A percentile compares a stretch with the other conserved stretches of the same genome.
Conservation (phyloP, 2,797 vertebrate species). For the Nannoperca obscura region DNA sequence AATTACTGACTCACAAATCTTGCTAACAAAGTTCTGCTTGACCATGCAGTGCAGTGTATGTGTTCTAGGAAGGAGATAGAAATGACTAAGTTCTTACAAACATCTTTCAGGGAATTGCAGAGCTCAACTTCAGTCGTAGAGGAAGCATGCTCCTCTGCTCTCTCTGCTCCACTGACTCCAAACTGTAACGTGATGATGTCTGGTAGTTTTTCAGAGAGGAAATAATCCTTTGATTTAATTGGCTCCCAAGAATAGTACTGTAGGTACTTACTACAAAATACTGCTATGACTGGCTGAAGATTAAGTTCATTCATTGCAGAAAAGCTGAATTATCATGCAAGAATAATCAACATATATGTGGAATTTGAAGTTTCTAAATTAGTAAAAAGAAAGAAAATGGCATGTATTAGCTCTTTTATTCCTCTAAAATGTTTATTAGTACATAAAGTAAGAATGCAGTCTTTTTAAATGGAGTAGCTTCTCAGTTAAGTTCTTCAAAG, state of each 20-base stretch:
- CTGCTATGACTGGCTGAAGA: neutral
- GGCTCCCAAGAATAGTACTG: conserved; percentile 2
- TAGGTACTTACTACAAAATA: neutral
- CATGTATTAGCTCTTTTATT: neutral
- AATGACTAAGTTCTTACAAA: conserved; percentile 33
- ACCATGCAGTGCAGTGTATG: neutral
- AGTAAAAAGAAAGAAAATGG: neutral
- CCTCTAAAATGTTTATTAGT: neutral
- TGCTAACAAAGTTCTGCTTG: neutral
- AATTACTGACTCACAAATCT: neutral
- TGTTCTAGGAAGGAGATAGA: conserved; percentile 50
- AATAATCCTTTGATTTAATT: conserved; percentile 45
- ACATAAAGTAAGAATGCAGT: neutral
- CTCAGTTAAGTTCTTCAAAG: neutral
- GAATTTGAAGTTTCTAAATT: neutral
- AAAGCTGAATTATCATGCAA: neutral
- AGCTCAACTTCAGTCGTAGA: conserved; percentile 38
- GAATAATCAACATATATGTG: neutral
- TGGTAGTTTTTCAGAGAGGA: conserved; percentile 37
- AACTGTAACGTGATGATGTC: conserved; percentile 19
- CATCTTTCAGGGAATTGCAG: conserved; percentile 59
- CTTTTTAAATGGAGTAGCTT: neutral
- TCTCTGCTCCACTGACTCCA: conserved; percentile 65
- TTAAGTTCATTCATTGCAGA: neutral
- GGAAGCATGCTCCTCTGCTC: conserved; percentile 71